These are phyloP conservation scores for Phyllotis vaccarum DNA, from an alignment of 2,797 vertebrate genomes.

Conservation along the genomic window DNA sequence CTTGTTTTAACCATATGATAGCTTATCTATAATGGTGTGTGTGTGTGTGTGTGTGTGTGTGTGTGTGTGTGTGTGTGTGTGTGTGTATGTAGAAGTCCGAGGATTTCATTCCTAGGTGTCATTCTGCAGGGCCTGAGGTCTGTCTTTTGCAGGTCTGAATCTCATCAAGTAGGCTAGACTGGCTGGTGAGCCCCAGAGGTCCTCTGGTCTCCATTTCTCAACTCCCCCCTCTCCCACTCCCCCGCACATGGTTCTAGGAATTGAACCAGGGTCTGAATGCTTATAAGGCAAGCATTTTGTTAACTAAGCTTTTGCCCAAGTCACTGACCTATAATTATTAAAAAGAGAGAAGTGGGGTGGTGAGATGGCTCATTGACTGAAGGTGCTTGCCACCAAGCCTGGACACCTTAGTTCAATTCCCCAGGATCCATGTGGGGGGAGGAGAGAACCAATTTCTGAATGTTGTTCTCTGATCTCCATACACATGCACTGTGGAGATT, in stretches of 20 bases:
- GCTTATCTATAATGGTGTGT: neutral
- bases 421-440: neutral
- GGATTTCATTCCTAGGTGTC: neutral
- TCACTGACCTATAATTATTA: neutral
- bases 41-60: neutral
- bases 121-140: neutral
- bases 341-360: neutral
- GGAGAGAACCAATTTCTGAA: too few species aligned
- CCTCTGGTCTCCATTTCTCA: neutral
- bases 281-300: neutral
- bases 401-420: neutral
- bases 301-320: neutral
- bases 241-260: neutral
- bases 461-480: neutral
- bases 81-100: neutral
- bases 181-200: neutral
- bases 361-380: neutral
- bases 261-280: neutral
- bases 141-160: neutral
- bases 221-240: fast-evolving
- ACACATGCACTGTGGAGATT: too few species aligned
- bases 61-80: neutral
- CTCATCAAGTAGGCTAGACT: neutral
- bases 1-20: neutral
- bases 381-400: neutral